phyloP scores from a whole-genome alignment of 2,113 vertebrate genomes.

The Paraplagusia blochii region DNA sequence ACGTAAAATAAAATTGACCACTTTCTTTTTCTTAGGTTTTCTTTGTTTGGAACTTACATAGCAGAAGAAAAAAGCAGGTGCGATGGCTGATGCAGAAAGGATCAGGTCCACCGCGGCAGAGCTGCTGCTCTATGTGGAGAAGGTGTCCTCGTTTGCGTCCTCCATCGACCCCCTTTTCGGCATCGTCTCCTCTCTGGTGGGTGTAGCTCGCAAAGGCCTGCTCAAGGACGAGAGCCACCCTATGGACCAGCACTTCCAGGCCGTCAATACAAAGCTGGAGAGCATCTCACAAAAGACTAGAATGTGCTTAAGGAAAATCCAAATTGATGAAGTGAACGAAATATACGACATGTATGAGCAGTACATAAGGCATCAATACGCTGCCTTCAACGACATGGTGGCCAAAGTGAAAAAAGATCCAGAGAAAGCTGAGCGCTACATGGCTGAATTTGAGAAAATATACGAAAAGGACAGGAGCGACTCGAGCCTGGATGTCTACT shows the following conservation, averaged over 20 bases:
- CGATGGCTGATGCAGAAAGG: constrained; percentile 65
- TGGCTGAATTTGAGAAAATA: constrained; percentile 62
- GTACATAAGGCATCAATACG: constrained; percentile 79
- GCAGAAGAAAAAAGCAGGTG: constrained; percentile 27
- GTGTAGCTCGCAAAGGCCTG: constrained; percentile 72
- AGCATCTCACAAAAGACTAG: constrained; percentile 74
- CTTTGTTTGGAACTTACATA: constrained; percentile 10
- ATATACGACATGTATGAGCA: constrained; percentile 74
- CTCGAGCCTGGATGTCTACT: constrained; percentile 71
- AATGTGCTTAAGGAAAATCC: constrained; percentile 70
- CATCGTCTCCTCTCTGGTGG: constrained; percentile 75
- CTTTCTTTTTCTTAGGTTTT: constrained; percentile 1
- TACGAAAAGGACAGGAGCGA: constrained; percentile 71
- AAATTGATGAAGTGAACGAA: constrained; percentile 73
- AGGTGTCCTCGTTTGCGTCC: constrained; percentile 75
- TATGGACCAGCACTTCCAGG: constrained; percentile 70
- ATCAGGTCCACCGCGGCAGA: constrained; percentile 65
- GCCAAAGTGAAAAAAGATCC: constrained; percentile 63
- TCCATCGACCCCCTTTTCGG: constrained; percentile 78
- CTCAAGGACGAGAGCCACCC: constrained; percentile 52
- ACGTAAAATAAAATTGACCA: neutral
- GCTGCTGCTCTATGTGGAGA: constrained; percentile 74
- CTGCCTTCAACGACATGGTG: constrained; percentile 72
- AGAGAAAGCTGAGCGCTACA: constrained; percentile 32
- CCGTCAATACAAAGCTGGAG: constrained; percentile 65